phyloP scores from a whole-genome alignment of 2,797 vertebrate genomes.

The Lithobates sylvaticus region DNA sequence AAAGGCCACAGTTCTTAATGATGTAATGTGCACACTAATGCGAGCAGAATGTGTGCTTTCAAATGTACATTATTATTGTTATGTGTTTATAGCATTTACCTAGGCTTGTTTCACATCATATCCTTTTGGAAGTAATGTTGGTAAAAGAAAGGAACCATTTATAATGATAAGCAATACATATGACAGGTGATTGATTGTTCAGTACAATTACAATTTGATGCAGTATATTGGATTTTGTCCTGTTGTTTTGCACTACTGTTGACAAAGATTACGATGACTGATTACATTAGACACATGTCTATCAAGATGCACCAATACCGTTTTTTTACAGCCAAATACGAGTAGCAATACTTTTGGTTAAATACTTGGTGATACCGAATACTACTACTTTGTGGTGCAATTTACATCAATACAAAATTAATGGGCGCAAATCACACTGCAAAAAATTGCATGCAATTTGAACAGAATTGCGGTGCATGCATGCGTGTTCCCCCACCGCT shows the following conservation, averaged over 20 bases:
- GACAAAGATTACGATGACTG: not conserved
- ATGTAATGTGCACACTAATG: not conserved
- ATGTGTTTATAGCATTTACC: not conserved
- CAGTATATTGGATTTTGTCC: not conserved
- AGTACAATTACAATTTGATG: not conserved
- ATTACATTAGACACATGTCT: not conserved
- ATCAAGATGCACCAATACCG: not conserved
- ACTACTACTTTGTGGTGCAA: too few species aligned
- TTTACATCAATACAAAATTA: too few species aligned
- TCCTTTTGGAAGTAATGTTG: not conserved
- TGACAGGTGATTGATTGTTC: not conserved
- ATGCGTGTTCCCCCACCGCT: too few species aligned
- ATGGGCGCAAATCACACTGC: too few species aligned
- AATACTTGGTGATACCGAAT: too few species aligned
- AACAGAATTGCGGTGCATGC: too few species aligned
- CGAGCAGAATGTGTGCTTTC: not conserved
- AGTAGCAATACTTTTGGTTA: too few species aligned
- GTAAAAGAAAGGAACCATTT: not conserved
- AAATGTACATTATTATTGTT: not conserved
- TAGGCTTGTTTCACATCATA: not conserved
- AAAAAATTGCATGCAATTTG: too few species aligned
- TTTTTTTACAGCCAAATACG: too few species aligned
- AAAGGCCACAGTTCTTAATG: conserved; percentile 8
- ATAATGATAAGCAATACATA: not conserved
- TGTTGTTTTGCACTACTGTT: not conserved